Conservation (phyloP, 2,797 vertebrate species). For the Sebastes iracundus region DNA sequence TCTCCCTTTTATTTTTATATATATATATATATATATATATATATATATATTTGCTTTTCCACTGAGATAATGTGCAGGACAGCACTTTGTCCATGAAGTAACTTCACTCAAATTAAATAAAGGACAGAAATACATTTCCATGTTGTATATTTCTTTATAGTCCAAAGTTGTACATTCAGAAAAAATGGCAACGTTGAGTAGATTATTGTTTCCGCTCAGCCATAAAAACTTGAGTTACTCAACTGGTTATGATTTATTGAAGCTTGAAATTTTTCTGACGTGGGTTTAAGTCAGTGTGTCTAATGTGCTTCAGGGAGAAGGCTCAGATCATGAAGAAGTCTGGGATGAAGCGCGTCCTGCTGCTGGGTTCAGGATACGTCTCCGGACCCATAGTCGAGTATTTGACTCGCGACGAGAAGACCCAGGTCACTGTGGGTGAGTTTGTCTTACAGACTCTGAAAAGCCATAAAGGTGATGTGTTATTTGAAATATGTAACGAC, state of each 20-base stretch:
- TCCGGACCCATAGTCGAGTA: slow-evolving; percentile 94
- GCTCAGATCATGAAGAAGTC: slow-evolving; percentile 80
- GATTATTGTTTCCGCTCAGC: not conserved
- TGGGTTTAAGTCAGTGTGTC: not conserved
- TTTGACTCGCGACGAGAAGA: slow-evolving; percentile 86
- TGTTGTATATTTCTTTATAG: not conserved
- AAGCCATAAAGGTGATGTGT: not conserved
- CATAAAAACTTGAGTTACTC: not conserved
- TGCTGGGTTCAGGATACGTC: slow-evolving; percentile 95
- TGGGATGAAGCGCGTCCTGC: slow-evolving; percentile 88
- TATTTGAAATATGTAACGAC: no score
- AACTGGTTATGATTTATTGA: no score
- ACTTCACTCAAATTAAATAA: not conserved
- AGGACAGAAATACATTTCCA: no score
- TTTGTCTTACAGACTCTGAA: not conserved
- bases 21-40: no score
- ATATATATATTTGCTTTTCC: not conserved
- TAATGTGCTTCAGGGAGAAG: slow-evolving; percentile 62
- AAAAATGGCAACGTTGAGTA: not conserved
- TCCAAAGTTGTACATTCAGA: not conserved
- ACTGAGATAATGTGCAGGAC: not conserved
- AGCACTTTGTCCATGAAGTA: not conserved
- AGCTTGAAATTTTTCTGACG: not conserved
- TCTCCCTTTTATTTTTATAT: no score
- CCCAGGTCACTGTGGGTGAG: slow-evolving; percentile 93